These are phyloP conservation scores for Crematogaster levior DNA, from an alignment of 2,888 invertebrate genomes.

Conservation along the genomic window DNA sequence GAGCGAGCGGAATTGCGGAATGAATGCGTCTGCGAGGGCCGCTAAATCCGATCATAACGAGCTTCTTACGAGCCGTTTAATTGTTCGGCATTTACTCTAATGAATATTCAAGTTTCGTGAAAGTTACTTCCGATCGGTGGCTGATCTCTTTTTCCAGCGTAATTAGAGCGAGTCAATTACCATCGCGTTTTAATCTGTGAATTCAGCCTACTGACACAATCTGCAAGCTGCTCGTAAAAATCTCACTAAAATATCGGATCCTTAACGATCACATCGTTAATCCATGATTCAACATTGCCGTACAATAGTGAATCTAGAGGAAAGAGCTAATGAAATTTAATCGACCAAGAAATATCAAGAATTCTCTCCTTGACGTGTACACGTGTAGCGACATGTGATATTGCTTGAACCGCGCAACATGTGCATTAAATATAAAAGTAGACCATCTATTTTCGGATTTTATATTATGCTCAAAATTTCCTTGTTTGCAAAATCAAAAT, in stretches of 20 bases:
- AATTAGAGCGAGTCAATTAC: slow-evolving; percentile 46
- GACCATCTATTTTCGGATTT: not conserved
- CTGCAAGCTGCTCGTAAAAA: not conserved
- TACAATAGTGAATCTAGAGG: not conserved
- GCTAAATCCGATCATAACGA: slow-evolving; percentile 53
- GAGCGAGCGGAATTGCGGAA: slow-evolving; percentile 5
- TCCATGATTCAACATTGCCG: not conserved
- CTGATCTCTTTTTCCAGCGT: slow-evolving; percentile 33
- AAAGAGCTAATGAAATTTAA: not conserved
- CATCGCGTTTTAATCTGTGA: slow-evolving; percentile 3
- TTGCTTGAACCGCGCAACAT: not conserved
- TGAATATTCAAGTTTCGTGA: slow-evolving; percentile 51
- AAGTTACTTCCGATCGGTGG: slow-evolving; percentile 41
- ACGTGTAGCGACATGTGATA: not conserved
- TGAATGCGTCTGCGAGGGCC: slow-evolving; percentile 32
- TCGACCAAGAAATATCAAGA: not conserved
- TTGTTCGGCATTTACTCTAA: slow-evolving; percentile 45
- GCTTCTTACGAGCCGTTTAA: slow-evolving; percentile 51
- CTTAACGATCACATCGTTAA: not conserved
- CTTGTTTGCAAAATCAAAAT: not conserved
- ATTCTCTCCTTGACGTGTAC: not conserved
- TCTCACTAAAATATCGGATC: not conserved
- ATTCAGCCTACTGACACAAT: slow-evolving; percentile 3
- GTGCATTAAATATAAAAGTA: not conserved
- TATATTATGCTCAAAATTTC: not conserved